Conservation (phyloP, 2,797 vertebrate species). For the Manis javanica region DNA sequence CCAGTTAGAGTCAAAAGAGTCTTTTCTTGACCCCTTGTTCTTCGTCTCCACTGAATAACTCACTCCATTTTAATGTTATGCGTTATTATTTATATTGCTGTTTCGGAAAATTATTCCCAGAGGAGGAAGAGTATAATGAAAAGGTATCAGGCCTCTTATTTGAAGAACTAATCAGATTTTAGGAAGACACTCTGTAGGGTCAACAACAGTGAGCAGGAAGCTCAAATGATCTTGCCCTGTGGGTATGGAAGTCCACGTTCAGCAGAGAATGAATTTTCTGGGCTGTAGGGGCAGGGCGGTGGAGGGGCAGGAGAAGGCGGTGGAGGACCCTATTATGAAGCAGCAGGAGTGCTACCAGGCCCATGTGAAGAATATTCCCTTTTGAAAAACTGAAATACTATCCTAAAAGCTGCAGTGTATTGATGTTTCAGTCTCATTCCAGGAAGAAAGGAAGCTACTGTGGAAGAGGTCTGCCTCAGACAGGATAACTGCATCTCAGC, state of each 20-base stretch:
- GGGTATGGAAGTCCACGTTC: background rate
- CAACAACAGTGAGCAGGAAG: background rate
- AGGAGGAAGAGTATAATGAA: conserved; percentile 15
- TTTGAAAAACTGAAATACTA: conserved; percentile 61
- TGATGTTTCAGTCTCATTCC: background rate
- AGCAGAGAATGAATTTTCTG: conserved; percentile 43
- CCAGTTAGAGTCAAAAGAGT: conserved; percentile 33
- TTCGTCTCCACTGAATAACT: conserved; percentile 57
- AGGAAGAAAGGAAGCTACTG: conserved; percentile 60
- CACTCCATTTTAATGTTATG: conserved; percentile 60
- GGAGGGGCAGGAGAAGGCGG: background rate
- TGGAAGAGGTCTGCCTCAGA: conserved; percentile 50
- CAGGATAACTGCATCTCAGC: background rate
- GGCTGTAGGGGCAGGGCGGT: background rate
- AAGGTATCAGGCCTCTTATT: conserved; percentile 55
- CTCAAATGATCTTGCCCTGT: background rate
- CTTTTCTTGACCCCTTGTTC: conserved; percentile 43
- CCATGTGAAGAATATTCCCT: conserved; percentile 2
- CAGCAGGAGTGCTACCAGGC: conserved; percentile 33
- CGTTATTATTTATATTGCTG: conserved; percentile 63
- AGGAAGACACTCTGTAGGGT: background rate
- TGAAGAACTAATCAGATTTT: conserved; percentile 52
- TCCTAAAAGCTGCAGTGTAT: background rate
- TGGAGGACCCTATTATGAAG: background rate
- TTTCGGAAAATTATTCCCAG: conserved; percentile 67